These are phyloP conservation scores for Semicossyphus pulcher DNA, from an alignment of 2,113 vertebrate species.

Conservation along the genomic window DNA sequence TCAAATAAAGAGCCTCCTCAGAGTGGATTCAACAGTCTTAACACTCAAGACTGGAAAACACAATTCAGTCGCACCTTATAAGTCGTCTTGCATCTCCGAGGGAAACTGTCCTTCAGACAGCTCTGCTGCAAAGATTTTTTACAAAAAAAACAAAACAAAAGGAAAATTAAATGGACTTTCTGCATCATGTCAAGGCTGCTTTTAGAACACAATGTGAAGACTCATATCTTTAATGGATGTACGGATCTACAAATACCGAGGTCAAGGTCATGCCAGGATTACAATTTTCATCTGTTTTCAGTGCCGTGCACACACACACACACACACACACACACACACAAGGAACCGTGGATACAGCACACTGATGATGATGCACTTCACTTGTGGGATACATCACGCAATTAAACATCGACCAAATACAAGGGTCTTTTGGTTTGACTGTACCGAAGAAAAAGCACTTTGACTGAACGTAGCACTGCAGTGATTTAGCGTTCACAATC, in stretches of 20 bases:
- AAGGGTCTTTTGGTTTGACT: not conserved
- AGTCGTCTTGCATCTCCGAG: slow-evolving; percentile 2
- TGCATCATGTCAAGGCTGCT: too few species aligned
- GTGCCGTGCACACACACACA: not conserved
- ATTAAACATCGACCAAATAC: not conserved
- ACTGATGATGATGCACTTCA: not conserved
- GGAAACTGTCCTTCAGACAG: too few species aligned
- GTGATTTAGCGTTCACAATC: not conserved
- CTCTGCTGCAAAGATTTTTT: too few species aligned
- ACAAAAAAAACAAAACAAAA: too few species aligned
- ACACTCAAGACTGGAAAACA: slow-evolving; percentile 18
- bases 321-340: not conserved
- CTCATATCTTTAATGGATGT: not conserved
- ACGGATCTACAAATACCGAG: not conserved
- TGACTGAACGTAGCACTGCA: not conserved
- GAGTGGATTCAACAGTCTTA: slow-evolving; percentile 8
- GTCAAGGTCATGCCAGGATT: not conserved
- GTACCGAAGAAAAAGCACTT: slow-evolving; percentile 5
- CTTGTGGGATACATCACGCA: not conserved
- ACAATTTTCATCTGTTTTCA: slow-evolving; percentile 1
- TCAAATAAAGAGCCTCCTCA: slow-evolving; percentile 25
- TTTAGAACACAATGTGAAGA: not conserved
- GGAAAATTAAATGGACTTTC: too few species aligned
- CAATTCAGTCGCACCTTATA: slow-evolving; percentile 11
- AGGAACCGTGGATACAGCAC: not conserved